Base-by-base conservation (phyloP, 1,140 invertebrate genomes). In the Hyposmocoma kahamanoa region DNA sequence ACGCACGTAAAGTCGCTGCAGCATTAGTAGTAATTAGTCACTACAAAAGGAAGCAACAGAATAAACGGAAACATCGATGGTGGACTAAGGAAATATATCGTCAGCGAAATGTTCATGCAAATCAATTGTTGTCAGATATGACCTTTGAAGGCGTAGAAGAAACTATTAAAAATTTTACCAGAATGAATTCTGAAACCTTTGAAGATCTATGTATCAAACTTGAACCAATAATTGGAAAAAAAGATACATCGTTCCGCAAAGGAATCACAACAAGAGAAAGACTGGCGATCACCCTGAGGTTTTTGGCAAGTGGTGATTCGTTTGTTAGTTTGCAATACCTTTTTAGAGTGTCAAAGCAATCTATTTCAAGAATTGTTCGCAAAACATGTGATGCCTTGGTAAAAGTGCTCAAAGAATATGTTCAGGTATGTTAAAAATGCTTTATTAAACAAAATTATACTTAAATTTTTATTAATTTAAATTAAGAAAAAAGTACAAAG, bases 251-350 rank as follows among this genome's bases (percentile, higher is more conserved):
- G 13, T 56, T 50, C 15, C 49, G 70, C 48, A 53, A 63, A 50
- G 60, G 65, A 26, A 66, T 73, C 22, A 34, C 63, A 24, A 21
- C 48, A 20, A 30, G 61, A 59, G 62, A 62, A 21, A 52, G 59
- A 49, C 53, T 70, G 34, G 65, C 66, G 28, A 42, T 67, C 18
- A 72, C 68, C 17, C 34, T 65, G 26, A 22, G 69, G 34, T 70
- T 59, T 51, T 48, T 68, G 21, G 65, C 67, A 11, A 67, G 49
- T 21, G 60, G 60, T 30, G 62, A 69, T 6, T 6, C 5, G 5
- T 26, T 6, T 26, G 5, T 26, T 11, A 26, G 24, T 11, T 11
- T 26, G 5, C 5, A 11, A 26, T 5, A 26, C 5, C 24, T 5
- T 8, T 66, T 66, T 51, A 38, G 52, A 43, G 54, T 67, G 42